Evolutionary conservation across 2,113 vertebrate genomes (phyloP).

Genomic region (Siniperca knerii): DNA sequence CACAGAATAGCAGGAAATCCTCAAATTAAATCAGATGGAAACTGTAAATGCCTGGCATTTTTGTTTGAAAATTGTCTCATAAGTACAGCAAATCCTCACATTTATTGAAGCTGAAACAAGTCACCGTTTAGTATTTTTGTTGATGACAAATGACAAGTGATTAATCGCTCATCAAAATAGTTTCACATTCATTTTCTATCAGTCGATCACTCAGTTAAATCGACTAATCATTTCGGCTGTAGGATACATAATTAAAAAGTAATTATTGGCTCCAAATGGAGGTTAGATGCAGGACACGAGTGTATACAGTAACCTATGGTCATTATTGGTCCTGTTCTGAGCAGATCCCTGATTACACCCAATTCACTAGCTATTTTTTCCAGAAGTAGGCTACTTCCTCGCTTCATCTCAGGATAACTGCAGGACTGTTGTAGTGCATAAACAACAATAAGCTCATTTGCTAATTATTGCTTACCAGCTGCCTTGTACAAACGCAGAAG

Average conservation of each 20-base stretch:
- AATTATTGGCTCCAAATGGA: too few relatives aligned
- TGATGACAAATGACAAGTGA: not conserved
- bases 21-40: not conserved
- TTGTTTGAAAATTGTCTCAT: too few relatives aligned
- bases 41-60: not conserved
- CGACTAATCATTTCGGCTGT: not conserved
- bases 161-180: not conserved
- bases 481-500: not conserved
- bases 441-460: not conserved
- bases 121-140: not conserved
- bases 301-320: not conserved
- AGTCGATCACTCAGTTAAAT: not conserved
- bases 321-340: too few relatives aligned
- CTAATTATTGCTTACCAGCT: not conserved
- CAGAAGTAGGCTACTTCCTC: not conserved
- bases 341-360: not conserved
- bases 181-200: not conserved
- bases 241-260: not conserved
- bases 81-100: not conserved
- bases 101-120: not conserved
- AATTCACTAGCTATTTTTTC: not conserved
- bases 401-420: not conserved
- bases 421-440: not conserved
- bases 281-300: not conserved
- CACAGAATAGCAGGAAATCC: constrained; percentile 2